Evolutionary conservation across 1,140 invertebrate genomes (phyloP).

Genomic region (Drosophila saltans): DNA sequence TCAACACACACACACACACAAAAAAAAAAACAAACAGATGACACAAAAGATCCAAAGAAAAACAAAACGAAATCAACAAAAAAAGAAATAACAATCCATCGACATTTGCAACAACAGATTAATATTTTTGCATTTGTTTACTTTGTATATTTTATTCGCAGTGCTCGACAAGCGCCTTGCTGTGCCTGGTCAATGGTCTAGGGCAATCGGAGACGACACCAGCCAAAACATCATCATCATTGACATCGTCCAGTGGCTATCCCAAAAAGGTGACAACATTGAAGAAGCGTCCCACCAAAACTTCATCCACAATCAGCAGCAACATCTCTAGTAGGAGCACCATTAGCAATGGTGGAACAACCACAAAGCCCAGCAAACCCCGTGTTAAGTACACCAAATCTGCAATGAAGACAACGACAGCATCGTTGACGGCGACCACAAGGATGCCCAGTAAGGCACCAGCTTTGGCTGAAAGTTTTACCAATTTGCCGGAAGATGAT

Average conservation of each 20-base stretch:
- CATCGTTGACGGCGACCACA: neutral
- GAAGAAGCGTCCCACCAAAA: conserved; percentile 77
- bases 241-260: conserved; percentile 43
- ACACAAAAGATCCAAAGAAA: conserved; percentile 37
- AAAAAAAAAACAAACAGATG: no score
- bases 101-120: conserved; percentile 13
- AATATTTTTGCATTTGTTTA: conserved; percentile 16
- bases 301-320: conserved; percentile 39
- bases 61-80: neutral
- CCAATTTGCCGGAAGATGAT: conserved; percentile 75
- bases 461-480: conserved; percentile 58
- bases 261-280: conserved; percentile 76
- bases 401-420: conserved; percentile 7
- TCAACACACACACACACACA: conserved; percentile 19
- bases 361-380: conserved; percentile 64
- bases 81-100: neutral
- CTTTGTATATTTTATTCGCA: conserved; percentile 27
- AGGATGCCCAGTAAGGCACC: conserved; percentile 39
- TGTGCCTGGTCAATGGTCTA: conserved; percentile 55
- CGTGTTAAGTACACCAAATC: conserved; percentile 53
- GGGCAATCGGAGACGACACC: conserved; percentile 36
- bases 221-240: conserved; percentile 33
- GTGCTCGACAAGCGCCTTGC: conserved; percentile 56
- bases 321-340: neutral
- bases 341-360: conserved; percentile 23